These are phyloP conservation scores for Leptobrachium leishanense DNA, from an alignment of 2,113 vertebrate species.

Conservation along the genomic window DNA sequence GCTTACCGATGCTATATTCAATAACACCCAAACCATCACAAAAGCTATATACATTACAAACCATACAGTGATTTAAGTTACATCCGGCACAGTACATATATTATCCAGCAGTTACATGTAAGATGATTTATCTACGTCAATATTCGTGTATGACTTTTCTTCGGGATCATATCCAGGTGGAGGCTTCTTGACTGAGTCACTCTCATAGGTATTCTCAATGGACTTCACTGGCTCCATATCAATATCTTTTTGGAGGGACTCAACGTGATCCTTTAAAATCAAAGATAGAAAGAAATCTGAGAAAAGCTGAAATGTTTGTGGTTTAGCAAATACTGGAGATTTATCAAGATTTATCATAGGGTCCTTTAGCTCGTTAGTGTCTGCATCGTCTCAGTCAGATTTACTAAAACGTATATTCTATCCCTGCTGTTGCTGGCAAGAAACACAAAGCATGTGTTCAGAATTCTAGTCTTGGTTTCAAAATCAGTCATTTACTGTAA, in stretches of 20 bases:
- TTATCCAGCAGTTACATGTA: conserved; percentile 53
- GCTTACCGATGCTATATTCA: not conserved
- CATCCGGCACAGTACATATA: not conserved
- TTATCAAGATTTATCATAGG: too few species aligned
- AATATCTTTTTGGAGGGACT: conserved; percentile 26
- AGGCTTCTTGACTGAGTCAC: conserved; percentile 42
- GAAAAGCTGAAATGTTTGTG: too few species aligned
- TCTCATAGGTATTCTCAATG: conserved; percentile 50
- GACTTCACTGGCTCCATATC: conserved; percentile 50
- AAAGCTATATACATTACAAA: not conserved
- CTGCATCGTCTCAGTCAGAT: too few species aligned
- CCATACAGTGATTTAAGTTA: not conserved
- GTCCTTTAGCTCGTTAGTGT: too few species aligned
- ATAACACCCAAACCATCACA: not conserved
- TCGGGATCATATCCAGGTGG: conserved; percentile 52
- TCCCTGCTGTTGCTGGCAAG: too few species aligned
- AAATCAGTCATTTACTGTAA: too few species aligned
- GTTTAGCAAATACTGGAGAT: too few species aligned
- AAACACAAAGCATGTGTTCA: too few species aligned
- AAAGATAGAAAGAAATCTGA: not conserved
- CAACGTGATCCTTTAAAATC: conserved; percentile 56
- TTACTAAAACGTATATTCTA: too few species aligned
- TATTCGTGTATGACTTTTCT: conserved; percentile 65
- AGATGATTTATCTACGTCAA: conserved; percentile 59
- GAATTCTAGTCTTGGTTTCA: too few species aligned